Evolutionary conservation across 2,797 vertebrate species (phyloP).

Genomic region (Phataginus tetradactyla): DNA sequence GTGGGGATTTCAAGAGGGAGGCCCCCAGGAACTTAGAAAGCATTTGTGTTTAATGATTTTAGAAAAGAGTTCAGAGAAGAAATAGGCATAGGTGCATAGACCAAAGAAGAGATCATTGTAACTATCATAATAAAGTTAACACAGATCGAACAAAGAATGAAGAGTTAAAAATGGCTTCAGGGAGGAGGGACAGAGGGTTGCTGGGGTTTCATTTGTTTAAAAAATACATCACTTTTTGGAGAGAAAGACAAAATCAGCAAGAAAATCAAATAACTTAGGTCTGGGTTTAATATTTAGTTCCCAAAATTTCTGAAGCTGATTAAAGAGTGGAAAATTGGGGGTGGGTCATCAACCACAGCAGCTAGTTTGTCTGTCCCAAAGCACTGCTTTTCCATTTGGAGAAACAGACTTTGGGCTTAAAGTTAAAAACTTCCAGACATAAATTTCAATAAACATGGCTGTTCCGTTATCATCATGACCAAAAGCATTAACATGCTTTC

Average conservation of each 20-base stretch:
- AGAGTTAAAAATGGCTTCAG: background rate
- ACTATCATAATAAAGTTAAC: background rate
- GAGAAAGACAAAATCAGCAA: background rate
- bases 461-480: background rate
- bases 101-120: background rate
- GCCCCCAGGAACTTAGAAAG: background rate
- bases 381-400: background rate
- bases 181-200: too few species aligned
- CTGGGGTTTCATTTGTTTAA: background rate
- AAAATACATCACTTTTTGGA: background rate
- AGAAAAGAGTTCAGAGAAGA: background rate
- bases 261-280: background rate
- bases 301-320: background rate
- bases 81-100: too few species aligned
- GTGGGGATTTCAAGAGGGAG: background rate
- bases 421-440: background rate
- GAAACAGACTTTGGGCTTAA: background rate
- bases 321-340: background rate
- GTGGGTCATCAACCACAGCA: background rate
- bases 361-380: background rate
- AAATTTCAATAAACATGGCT: background rate
- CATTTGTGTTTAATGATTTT: background rate
- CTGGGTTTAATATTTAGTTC: background rate
- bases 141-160: accelerated
- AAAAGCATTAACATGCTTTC: background rate